These are phyloP conservation scores for Octopus sinensis DNA, from an alignment of 1,140 invertebrate genomes.

Conservation along the genomic window DNA sequence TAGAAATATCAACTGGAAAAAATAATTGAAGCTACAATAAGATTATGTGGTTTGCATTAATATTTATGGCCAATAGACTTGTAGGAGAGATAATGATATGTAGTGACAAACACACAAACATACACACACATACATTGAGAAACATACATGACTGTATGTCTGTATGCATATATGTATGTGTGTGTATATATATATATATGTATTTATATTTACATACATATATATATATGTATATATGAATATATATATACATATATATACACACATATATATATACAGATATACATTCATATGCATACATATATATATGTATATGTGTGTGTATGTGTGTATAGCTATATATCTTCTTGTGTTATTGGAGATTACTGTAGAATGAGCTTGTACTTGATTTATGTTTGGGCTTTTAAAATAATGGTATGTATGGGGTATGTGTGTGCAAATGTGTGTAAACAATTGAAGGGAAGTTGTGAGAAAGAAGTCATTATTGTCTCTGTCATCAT, in stretches of 20 bases:
- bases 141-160: not conserved
- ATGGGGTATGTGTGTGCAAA: too few species aligned
- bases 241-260: constrained; percentile 8
- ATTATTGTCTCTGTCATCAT: too few species aligned
- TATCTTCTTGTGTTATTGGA: not conserved
- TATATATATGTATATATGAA: constrained; percentile 11
- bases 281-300: not conserved
- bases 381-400: too few species aligned
- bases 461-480: too few species aligned
- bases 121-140: not conserved
- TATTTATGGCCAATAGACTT: too few species aligned
- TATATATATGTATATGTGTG: constrained; percentile 7
- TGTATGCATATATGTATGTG: constrained; percentile 9
- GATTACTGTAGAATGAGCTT: too few species aligned
- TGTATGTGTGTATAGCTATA: constrained; percentile 10
- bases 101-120: not conserved
- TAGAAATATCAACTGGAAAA: too few species aligned
- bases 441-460: too few species aligned
- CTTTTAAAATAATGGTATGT: too few species aligned
- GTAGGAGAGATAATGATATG: not conserved
- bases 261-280: constrained; percentile 4
- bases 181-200: not conserved
- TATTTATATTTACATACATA: not conserved
- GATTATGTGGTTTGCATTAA: too few species aligned
- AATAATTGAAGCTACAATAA: too few species aligned